Evolutionary conservation across 2,888 invertebrate species (phyloP), one percentile per base, ranked within the genome.

Genomic region (Eupelmus urozonus): DNA sequence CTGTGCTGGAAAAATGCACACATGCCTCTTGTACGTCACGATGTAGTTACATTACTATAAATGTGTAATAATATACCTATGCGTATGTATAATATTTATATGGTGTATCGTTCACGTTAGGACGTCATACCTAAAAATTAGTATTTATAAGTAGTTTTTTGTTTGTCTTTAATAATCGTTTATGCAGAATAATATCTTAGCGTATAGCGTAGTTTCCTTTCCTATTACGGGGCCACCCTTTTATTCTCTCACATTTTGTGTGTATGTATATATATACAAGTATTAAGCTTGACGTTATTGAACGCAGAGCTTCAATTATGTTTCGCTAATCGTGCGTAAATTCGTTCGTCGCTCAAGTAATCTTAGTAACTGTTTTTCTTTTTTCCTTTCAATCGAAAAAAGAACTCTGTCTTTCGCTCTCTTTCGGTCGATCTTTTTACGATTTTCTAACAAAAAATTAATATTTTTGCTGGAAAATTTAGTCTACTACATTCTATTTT

Each of bases 1-100:
- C 84, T 86, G 85, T 87, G 86, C 85, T 84, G 81, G 81, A 85
- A 87, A 53, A 87, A 87, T 84, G 85, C 87, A 87, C 87, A 85
- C 55, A 62, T 85, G 84, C 84, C 84, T 83, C 82, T 85, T 83
- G 78, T 83, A 85, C 84, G 82, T 82, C 79, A 83, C 80, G 82
- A 82, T 81, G 78, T 82, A 83, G 60, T 67, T 70, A 82, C 79
- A 80, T 80, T 83, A 84, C 81, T 81, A 80, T 80, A 80, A 82
- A 80, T 78, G 78, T 79, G 78, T 78, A 73, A 79, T 82, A 80
- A 79, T 81, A 82, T 82, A 81, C 70, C 65, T 79, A 74, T 45
- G 57, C 77, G 76, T 81, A 85, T 85, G 82, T 84, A 85, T 85
- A 85, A 81, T 85, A 84, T 86, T 85, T 86, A 85, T 85, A 85